A percentile compares a stretch with the other conserved stretches of the same genome.
phyloP scores from a whole-genome alignment of 2,113 vertebrate genomes.

The Rynchops niger region DNA sequence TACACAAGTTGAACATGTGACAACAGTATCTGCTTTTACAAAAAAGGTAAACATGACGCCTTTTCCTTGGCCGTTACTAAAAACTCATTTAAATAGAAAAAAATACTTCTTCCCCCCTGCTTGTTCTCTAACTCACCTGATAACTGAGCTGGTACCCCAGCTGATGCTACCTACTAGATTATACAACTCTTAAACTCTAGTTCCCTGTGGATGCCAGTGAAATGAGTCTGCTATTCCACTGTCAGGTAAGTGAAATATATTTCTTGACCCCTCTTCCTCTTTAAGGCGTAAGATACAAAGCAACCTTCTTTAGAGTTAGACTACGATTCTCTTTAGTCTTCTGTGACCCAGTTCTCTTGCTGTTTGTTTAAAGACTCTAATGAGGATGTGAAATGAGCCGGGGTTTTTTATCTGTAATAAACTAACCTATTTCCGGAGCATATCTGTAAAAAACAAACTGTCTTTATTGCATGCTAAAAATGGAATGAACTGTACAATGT shows the following conservation, averaged over 20 bases:
- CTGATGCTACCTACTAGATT: not conserved
- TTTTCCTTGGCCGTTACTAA: not conserved
- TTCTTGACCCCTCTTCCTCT: not conserved
- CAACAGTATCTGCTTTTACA: not conserved
- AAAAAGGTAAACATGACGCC: not conserved
- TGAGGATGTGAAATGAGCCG: not conserved
- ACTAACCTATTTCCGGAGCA: not conserved
- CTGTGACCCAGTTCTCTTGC: constrained; percentile 4
- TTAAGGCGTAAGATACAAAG: not conserved
- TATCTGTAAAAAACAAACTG: not conserved
- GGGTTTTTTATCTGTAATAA: not conserved
- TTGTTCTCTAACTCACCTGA: not conserved
- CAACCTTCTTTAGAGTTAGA: not conserved
- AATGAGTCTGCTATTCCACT: not conserved
- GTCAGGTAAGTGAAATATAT: not conserved
- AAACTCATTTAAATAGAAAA: not conserved
- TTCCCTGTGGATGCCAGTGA: not conserved
- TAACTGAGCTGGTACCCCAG: not conserved
- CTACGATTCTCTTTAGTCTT: not conserved
- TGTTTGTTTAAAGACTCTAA: constrained; percentile 1
- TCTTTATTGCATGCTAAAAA: not conserved
- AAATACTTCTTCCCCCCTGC: not conserved
- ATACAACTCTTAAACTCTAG: not conserved
- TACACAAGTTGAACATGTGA: not conserved
- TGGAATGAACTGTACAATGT: not conserved